phyloP scores from a whole-genome alignment of 2,888 invertebrate species.

The Frankliniella fusca region DNA sequence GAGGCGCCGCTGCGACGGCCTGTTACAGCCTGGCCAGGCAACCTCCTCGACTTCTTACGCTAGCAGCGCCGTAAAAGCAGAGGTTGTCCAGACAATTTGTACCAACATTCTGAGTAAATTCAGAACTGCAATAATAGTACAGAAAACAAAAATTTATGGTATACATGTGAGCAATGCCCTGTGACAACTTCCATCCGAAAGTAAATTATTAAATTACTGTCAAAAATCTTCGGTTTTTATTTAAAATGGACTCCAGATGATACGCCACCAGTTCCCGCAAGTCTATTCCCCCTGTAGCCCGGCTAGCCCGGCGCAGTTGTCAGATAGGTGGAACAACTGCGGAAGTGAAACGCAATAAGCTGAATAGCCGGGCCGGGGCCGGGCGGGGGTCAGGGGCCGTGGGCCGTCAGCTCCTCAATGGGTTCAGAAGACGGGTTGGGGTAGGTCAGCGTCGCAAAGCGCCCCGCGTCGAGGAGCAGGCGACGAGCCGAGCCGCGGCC shows the following conservation, averaged over 20 bases:
- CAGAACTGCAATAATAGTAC: no score
- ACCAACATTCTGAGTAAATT: no score
- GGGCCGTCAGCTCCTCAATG: slow-evolving; percentile 6
- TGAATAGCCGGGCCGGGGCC: background rate
- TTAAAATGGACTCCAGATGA: no score
- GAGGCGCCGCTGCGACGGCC: background rate
- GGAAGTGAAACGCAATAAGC: background rate
- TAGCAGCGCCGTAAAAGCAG: background rate
- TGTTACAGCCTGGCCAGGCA: background rate
- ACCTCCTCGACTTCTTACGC: background rate
- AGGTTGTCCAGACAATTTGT: no score
- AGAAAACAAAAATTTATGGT: no score
- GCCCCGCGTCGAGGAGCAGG: background rate
- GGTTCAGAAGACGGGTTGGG: background rate
- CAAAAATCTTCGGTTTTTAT: no score
- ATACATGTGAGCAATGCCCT: no score
- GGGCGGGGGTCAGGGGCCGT: background rate
- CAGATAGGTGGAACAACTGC: background rate
- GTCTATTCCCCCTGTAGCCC: no score
- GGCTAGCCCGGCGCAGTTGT: no score
- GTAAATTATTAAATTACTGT: no score
- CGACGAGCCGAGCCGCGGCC: background rate
- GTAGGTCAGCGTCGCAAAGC: background rate
- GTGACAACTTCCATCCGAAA: no score
- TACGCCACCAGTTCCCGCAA: no score